Conservation (phyloP, 1,140 invertebrate genomes). For the Penaeus vannamei region DNA sequence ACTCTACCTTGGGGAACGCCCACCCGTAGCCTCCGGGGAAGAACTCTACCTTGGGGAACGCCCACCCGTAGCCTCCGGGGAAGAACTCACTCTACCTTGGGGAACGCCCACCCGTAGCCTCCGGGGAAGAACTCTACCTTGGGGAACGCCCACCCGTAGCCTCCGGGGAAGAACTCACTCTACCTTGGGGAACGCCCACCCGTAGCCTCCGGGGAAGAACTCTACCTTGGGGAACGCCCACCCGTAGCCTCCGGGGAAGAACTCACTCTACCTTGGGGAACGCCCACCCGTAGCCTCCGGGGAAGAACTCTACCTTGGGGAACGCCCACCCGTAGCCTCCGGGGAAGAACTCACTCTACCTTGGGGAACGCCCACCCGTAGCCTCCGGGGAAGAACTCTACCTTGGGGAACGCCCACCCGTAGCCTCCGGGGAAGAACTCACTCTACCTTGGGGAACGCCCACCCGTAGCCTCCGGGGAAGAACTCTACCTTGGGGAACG, state of each 20-base stretch:
- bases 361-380: slow-evolving; percentile 67
- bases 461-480: slow-evolving; percentile 67
- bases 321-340: slow-evolving; percentile 67
- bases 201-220: slow-evolving; percentile 67
- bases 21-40: slow-evolving; percentile 67
- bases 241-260: slow-evolving; percentile 66
- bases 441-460: too few species aligned
- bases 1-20: slow-evolving; percentile 59
- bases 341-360: slow-evolving; percentile 65
- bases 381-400: slow-evolving; percentile 66
- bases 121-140: slow-evolving; percentile 63
- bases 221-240: slow-evolving; percentile 62
- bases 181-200: slow-evolving; percentile 64
- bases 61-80: slow-evolving; percentile 66
- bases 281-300: slow-evolving; percentile 66
- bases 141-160: slow-evolving; percentile 66
- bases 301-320: slow-evolving; percentile 60
- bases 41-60: slow-evolving; percentile 58
- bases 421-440: slow-evolving; percentile 66
- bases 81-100: too few species aligned
- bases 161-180: slow-evolving; percentile 65
- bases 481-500: slow-evolving; percentile 58
- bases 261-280: too few species aligned
- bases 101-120: slow-evolving; percentile 66
- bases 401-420: slow-evolving; percentile 60